Percentiles rank a stretch among this genome's conserved stretches.
Evolutionary conservation across 2,113 vertebrate genomes (phyloP).

Genomic region (Peromyscus californicus): DNA sequence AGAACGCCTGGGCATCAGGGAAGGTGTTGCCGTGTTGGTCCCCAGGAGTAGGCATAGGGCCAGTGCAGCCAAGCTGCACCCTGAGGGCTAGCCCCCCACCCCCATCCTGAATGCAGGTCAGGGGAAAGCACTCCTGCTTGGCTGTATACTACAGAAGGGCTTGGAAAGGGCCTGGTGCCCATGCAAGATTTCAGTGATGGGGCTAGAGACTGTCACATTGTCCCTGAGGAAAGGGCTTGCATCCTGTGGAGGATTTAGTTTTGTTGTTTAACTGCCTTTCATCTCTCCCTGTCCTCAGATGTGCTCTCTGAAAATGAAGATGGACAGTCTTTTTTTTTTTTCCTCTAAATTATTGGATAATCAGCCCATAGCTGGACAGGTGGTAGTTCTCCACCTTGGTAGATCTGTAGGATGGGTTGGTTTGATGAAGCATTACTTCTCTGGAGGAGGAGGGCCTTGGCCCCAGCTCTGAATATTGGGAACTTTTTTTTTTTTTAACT

Average conservation of each 20-base stretch:
- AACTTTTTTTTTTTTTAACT: neutral
- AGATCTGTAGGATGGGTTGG: neutral
- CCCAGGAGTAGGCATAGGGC: neutral
- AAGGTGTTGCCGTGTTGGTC: neutral
- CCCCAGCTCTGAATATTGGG: neutral
- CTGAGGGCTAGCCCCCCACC: neutral
- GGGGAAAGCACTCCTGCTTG: neutral
- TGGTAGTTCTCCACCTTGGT: neutral
- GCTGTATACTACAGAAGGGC: neutral
- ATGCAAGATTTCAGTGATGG: neutral
- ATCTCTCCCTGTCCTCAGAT: neutral
- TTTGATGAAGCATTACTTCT: neutral
- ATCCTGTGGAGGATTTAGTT: neutral
- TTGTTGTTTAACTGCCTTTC: neutral
- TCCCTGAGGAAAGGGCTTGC: neutral
- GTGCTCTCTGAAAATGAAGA: conserved; percentile 5
- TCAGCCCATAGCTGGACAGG: neutral
- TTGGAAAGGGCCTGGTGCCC: neutral
- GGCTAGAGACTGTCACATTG: neutral
- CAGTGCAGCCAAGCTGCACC: neutral
- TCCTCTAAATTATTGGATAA: neutral
- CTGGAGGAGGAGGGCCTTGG: neutral
- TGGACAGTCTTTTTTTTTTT: neutral
- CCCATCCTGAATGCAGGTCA: neutral
- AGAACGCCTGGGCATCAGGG: neutral